phyloP scores from a whole-genome alignment of 1,140 invertebrate species.

The Heliothis subflexa region DNA sequence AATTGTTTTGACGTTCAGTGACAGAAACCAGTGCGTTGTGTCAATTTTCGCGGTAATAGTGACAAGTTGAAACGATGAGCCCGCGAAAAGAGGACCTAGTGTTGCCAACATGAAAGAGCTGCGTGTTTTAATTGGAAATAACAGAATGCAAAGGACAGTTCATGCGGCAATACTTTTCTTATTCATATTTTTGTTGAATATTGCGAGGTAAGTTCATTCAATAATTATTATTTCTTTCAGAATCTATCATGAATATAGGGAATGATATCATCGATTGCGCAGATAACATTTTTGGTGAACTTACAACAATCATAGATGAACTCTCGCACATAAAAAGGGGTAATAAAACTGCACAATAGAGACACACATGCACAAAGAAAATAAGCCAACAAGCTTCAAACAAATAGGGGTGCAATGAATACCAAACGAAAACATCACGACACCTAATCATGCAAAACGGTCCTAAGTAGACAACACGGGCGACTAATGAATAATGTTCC shows the following conservation, averaged over 20 bases:
- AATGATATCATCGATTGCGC: neutral
- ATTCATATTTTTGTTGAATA: conserved; percentile 72
- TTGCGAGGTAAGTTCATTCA: conserved; percentile 72
- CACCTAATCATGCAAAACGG: conserved; percentile 75
- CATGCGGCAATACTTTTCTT: conserved; percentile 69
- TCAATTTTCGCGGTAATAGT: conserved; percentile 61
- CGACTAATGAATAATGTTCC: conserved; percentile 64
- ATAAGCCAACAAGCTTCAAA: conserved; percentile 58
- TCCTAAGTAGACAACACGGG: conserved; percentile 66
- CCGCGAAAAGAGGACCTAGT: conserved; percentile 70
- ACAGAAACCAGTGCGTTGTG: conserved; percentile 45
- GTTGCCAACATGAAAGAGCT: conserved; percentile 81
- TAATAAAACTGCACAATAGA: conserved; percentile 36
- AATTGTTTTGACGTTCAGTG: conserved; percentile 44
- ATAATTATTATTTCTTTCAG: neutral
- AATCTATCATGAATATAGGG: neutral
- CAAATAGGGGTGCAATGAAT: conserved; percentile 63
- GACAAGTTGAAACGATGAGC: conserved; percentile 73
- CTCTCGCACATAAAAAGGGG: conserved; percentile 32
- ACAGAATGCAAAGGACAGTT: conserved; percentile 75
- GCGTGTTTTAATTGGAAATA: conserved; percentile 59
- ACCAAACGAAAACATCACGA: conserved; percentile 70
- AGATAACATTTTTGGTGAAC: conserved; percentile 25
- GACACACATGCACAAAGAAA: conserved; percentile 53
- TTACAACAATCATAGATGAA: conserved; percentile 8